Percentiles rank a stretch among this genome's conserved stretches.
Conservation (phyloP, 1,140 invertebrate species). For the Pemphigus obesinymphae region DNA sequence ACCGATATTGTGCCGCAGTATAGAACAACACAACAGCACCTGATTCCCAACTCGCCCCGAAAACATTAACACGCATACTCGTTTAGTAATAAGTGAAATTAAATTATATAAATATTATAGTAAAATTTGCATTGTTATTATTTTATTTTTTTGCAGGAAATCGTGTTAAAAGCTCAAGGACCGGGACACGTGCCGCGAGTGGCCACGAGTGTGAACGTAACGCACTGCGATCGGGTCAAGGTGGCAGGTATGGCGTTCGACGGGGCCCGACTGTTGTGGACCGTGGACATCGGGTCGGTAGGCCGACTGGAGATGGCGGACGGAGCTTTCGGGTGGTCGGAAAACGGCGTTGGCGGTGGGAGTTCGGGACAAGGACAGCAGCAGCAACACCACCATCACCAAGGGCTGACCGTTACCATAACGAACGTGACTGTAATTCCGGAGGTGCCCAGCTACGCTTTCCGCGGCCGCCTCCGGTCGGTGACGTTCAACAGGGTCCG, state of each 20-base stretch:
- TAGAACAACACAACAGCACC: neutral
- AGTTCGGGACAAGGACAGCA: slow-evolving; percentile 30
- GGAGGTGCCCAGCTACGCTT: slow-evolving; percentile 61
- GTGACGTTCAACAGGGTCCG: slow-evolving; percentile 60
- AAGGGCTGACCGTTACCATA: slow-evolving; percentile 50
- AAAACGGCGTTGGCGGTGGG: slow-evolving; percentile 44
- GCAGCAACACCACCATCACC: slow-evolving; percentile 46
- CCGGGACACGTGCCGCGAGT: slow-evolving; percentile 5
- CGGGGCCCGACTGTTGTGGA: slow-evolving; percentile 51
- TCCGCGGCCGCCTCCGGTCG: slow-evolving; percentile 58
- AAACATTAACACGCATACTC: neutral
- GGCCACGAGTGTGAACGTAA: slow-evolving; percentile 37
- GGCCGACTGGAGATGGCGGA: slow-evolving; percentile 52
- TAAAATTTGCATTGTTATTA: no score
- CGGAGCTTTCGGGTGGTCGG: slow-evolving; percentile 46
- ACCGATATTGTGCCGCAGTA: neutral
- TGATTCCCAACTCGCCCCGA: neutral
- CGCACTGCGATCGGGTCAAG: slow-evolving; percentile 44
- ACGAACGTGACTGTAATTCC: slow-evolving; percentile 53
- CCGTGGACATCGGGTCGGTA: slow-evolving; percentile 54
- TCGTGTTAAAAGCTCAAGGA: slow-evolving; percentile 31
- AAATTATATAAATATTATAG: neutral
- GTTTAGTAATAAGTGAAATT: no score
- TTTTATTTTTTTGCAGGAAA: neutral
- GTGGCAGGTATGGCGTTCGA: slow-evolving; percentile 40